Percentiles rank a stretch among this genome's conserved stretches.
phyloP scores from a whole-genome alignment of 1,140 invertebrate genomes.

The Brachionus rotundiformis region DNA sequence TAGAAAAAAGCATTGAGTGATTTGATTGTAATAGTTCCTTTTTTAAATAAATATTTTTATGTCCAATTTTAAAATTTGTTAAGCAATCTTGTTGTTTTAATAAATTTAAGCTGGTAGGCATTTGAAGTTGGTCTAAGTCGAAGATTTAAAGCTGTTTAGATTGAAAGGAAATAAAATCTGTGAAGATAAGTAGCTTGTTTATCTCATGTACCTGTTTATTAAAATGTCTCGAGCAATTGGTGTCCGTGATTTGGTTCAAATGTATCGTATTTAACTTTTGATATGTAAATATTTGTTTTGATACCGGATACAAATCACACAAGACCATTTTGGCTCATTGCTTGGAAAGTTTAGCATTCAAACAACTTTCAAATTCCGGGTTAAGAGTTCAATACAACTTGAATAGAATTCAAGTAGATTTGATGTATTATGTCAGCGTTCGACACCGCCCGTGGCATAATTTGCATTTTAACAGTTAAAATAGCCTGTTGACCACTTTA shows the following conservation, averaged over 20 bases:
- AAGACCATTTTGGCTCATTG: neutral
- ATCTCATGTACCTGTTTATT: neutral
- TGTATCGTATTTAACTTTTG: neutral
- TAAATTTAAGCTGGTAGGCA: no score
- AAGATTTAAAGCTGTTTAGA: no score
- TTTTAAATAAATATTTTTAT: no score
- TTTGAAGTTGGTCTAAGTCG: no score
- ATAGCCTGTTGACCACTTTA: neutral
- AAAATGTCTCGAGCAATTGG: neutral
- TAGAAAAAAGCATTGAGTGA: no score
- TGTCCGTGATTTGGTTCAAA: conserved; percentile 11
- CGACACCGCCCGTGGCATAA: conserved; percentile 5
- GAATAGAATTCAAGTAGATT: neutral
- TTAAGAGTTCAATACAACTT: neutral
- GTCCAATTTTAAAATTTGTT: no score
- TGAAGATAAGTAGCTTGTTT: neutral
- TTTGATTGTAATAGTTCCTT: no score
- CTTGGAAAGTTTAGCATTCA: neutral
- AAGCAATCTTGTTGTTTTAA: no score
- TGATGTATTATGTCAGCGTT: conserved; percentile 1
- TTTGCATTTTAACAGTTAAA: conserved; percentile 8
- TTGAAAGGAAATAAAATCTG: no score
- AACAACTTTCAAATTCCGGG: neutral
- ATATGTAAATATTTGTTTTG: neutral
- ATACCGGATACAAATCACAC: conserved; percentile 3